These are phyloP conservation scores for Cyanocitta stelleri DNA, from an alignment of 2,113 vertebrate genomes.

Conservation along the genomic window DNA sequence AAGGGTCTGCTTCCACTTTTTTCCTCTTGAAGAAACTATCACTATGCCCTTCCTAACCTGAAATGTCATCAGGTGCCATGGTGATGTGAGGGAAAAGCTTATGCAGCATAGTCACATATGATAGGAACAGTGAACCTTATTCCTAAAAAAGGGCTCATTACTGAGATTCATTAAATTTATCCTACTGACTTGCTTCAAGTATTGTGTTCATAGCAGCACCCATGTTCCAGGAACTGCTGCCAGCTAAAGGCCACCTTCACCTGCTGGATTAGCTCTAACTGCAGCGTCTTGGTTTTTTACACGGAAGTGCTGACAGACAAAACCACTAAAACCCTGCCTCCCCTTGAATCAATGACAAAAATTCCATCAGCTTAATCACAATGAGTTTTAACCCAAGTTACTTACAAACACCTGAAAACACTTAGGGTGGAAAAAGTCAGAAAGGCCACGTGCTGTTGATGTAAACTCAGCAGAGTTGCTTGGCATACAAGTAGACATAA, in stretches of 20 bases:
- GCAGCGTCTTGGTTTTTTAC: background rate
- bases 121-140: background rate
- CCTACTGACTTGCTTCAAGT: background rate
- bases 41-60: rapidly evolving
- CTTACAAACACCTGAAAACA: background rate
- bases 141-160: background rate
- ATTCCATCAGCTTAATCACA: background rate
- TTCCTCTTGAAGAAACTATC: background rate
- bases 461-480: background rate
- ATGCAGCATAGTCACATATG: background rate
- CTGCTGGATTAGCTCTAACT: background rate
- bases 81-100: background rate
- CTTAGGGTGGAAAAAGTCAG: rapidly evolving
- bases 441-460: background rate
- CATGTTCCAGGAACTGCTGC: background rate
- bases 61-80: background rate
- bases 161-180: background rate
- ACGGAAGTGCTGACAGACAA: background rate
- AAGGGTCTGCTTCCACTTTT: background rate
- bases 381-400: background rate
- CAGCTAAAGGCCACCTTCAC: background rate
- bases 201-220: background rate
- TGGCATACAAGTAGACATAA: background rate
- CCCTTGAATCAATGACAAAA: background rate
- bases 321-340: background rate